Evolutionary conservation across 35 echinoderm and acorn worm species (phyloP), one percentile per base, ranked within the genome.

Genomic region (Apostichopus californicus): DNA sequence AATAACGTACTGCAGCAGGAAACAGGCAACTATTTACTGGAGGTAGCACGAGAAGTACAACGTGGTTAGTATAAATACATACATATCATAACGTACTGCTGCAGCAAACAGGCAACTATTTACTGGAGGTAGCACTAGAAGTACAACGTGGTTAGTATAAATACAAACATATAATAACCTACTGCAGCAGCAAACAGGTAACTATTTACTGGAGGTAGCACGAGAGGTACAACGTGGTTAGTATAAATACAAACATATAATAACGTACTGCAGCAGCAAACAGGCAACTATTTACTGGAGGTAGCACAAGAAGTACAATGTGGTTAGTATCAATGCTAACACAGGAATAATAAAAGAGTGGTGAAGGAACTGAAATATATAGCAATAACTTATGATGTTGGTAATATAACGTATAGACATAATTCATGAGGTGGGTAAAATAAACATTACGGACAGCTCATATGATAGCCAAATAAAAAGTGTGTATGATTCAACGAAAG

Each of bases 81-180:
- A 99, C 72, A 95, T 99, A 99, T 80, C 96, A 99, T 79, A 99
- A 99, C 72, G 95, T 99, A 14, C 89, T 99, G 17, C 81, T 93
- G 60, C 95, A 96, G 73, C 97, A 99, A 79, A 95, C 97, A 15
- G 92, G 93, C 9, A 99, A 99, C 89, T 94, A 91, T 57, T 46
- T 99, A 22, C 82, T 99, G 23, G 88, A 25, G 8, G 54, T 99
- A 70, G 93, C 92, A 6, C 73, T 86, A 8, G 65, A 73, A 87
- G 55, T 87, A 77, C 61, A 93, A 78, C 54, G 26, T 22, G 92
- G 92, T 93, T 63, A 87, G 66, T 72, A 24, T 87, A 11, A 17
- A 87, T 14, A 34, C 11, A 8, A 6, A 60, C 11, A 4, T 60
- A 60, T 55, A 80, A 24, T 12, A 86, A 28, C 26, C 0, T 28